These are phyloP conservation scores for Ichneumoninae sp. DNA, from an alignment of 2,888 invertebrate genomes.

Conservation along the genomic window DNA sequence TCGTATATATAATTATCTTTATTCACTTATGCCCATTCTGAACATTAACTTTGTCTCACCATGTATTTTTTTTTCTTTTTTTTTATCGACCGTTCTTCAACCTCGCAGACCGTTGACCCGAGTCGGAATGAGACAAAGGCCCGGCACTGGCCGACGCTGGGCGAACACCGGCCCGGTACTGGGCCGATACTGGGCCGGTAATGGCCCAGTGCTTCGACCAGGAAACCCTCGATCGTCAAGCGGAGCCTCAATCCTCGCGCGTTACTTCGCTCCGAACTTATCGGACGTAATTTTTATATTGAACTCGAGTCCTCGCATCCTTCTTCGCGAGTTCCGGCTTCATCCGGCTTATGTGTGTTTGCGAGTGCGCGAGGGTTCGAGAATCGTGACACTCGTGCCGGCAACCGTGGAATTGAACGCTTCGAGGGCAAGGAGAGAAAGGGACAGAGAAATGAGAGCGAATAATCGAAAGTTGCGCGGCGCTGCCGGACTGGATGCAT, in stretches of 20 bases:
- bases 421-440: constrained; percentile 39
- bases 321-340: constrained; percentile 44
- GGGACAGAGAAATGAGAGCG: constrained; percentile 18
- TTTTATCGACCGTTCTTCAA: too few relatives aligned
- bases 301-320: constrained; percentile 35
- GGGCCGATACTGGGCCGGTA: not conserved
- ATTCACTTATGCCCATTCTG: not conserved
- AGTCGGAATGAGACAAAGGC: too few relatives aligned
- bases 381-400: constrained; percentile 30
- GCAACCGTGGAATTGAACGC: not conserved
- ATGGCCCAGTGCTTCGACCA: not conserved
- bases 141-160: not conserved
- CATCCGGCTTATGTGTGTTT: not conserved
- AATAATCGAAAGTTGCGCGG: constrained; percentile 32
- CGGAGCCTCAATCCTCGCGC: constrained; percentile 24
- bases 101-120: too few relatives aligned
- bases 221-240: not conserved
- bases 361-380: constrained; percentile 23
- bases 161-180: not conserved
- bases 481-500: not conserved
- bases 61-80: not conserved
- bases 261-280: constrained; percentile 29
- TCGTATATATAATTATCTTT: not conserved
- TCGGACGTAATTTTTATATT: constrained; percentile 36
- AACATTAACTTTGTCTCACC: not conserved